phyloP scores from a whole-genome alignment of 2,888 invertebrate species.

The Dasysyrphus tricinctus region DNA sequence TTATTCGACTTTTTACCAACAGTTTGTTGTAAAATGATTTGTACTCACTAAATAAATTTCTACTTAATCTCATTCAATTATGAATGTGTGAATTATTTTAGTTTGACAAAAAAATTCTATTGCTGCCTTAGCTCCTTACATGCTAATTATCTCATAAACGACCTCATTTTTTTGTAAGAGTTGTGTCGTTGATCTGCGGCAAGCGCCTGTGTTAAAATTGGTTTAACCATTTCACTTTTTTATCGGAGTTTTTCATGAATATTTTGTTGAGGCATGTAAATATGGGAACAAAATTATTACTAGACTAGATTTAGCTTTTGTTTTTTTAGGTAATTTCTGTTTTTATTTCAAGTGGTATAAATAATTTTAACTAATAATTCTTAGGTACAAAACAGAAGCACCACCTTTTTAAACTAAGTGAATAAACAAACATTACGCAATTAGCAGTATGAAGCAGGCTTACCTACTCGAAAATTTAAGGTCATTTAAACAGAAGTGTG shows the following conservation, averaged over 20 bases:
- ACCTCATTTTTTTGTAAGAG: neutral
- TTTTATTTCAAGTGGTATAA: neutral
- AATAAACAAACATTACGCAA: too few species aligned
- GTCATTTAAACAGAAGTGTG: too few species aligned
- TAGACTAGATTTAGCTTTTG: neutral
- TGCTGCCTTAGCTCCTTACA: neutral
- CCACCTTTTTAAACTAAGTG: too few species aligned
- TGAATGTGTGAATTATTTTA: constrained; percentile 3
- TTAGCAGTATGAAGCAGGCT: too few species aligned
- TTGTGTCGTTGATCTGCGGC: neutral
- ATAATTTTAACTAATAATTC: neutral
- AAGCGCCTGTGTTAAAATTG: neutral
- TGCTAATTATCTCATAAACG: neutral
- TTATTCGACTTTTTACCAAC: neutral
- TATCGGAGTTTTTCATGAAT: neutral
- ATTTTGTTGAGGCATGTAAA: neutral
- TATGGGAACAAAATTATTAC: neutral
- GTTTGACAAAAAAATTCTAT: neutral
- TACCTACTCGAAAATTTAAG: too few species aligned
- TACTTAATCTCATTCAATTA: constrained; percentile 5
- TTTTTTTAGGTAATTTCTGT: neutral
- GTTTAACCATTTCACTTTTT: constrained; percentile 4
- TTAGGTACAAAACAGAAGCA: too few species aligned
- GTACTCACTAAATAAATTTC: neutral
- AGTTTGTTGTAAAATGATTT: neutral